Base-by-base conservation (phyloP, 2,888 invertebrate species). In the Hanleya hanleyi region DNA sequence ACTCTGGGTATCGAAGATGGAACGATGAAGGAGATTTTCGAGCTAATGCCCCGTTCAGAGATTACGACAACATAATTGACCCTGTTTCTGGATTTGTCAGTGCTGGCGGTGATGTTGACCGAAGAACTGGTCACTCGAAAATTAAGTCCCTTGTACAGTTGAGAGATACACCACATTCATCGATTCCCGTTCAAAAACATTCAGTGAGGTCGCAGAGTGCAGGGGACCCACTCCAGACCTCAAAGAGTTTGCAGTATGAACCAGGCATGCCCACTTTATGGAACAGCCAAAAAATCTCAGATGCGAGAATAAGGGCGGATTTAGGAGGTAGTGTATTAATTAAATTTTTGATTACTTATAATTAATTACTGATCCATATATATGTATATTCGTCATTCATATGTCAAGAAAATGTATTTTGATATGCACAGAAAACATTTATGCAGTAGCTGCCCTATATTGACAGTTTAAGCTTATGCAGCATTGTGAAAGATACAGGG, bases 11-110 rank as follows among this genome's bases (percentile, higher is more conserved):
- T 69, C 85, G 83, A 67, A 79, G 77, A 67, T 88, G 84, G 84
- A 86, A 89, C 70, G 88, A 88, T 74, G 83, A 83, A 22, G 89
- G 88, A 0, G 87, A 88, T 57, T 77, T 81, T 50, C 64, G 86
- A 37, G 80, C 87, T 1, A 75, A 77, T 36, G 89, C 86, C 0
- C 89, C 89, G 5, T 85, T 77, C 62, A 77, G 89, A 29, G 78
- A 81, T 65, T 88, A 84, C 80, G 89, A 89, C 70, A 88, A 87
- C 71, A 85, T 87, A 57, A 81, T 88, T n/a, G 89, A 89, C 70
- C 89, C 89, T 5, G 83, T 86, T 0, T 89, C 89, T 15, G 89
- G 89, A 1, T 90, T 90, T 78, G 86, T 90, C 4, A 87, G 87
- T 75, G 87, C 85, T 5, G 88, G 86, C 6, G 88, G 87, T 9